Base-by-base conservation (phyloP, 2,113 vertebrate species). In the Hepsetus odoe region DNA sequence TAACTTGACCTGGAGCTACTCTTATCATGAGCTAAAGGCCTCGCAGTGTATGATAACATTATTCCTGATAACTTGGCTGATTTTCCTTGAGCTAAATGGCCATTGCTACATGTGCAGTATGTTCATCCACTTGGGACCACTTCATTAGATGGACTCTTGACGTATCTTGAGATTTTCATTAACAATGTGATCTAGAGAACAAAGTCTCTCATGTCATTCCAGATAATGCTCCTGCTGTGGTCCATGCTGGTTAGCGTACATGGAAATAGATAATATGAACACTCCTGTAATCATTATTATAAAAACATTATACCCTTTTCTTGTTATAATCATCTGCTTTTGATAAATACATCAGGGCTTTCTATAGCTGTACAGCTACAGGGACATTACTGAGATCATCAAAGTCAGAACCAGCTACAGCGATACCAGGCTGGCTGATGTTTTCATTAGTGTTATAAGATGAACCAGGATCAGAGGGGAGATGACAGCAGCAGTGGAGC, bases 381-480 rank as follows among this genome's bases (percentile, higher is more conserved):
- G 61, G 12, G 51, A 44, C 38, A 46, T 62, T 32, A 32, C 26
- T 38, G 32, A 64, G 6, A 22, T 67, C 46, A 38, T 76, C 49
- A 46, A 42, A 68, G 56, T 35, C 68, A 72, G 22, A 12, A 38
- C 64, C 22, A 35, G n/a, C 67, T 71, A 22, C 7, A 53, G 51
- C 51, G 22, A 9, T 22, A 72, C 61, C 44, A 51, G n/a, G 14
- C 16, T 53, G 26, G 20, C 40, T 35, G 38, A 49, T 71, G 32
- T 72, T 22, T 44, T 68, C 58, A 35, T 51, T 51, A 32, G 38
- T 51, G 64, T 40, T 53, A 64, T 64, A 61, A 72, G 30, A 44
- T 72, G 68, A 79, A 64, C 49, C n/a, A 49, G n/a, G 24, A 44
- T 26, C 40, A 70, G 3, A 16, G 56, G 18, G 38, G 46, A 72